phyloP scores from a whole-genome alignment of 2,797 vertebrate genomes.

The Enteromius fasciolatus region DNA sequence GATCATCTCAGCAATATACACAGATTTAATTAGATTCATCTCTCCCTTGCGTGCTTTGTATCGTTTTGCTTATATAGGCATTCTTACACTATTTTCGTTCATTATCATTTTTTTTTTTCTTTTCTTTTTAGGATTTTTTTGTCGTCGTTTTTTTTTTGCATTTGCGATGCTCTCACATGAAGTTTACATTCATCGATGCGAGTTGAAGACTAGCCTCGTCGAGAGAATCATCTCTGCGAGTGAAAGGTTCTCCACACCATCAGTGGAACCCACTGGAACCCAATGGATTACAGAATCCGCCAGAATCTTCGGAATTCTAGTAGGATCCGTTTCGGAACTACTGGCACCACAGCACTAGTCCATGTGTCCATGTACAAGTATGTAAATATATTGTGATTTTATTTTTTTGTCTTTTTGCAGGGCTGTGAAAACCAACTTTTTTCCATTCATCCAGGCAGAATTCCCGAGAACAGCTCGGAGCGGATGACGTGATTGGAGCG shows the following conservation, averaged over 20 bases:
- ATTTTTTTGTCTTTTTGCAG: conserved; percentile 21
- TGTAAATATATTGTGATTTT: conserved; percentile 32
- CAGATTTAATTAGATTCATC: conserved; percentile 33
- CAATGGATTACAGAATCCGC: conserved; percentile 24
- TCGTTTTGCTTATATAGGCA: conserved; percentile 40
- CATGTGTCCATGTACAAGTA: conserved; percentile 52
- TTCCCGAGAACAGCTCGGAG: background rate
- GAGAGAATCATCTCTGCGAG: conserved; percentile 31
- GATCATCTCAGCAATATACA: conserved; percentile 58
- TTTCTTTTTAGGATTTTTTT: background rate
- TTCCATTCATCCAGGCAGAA: conserved; percentile 42
- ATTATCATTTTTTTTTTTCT: background rate
- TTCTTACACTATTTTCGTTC: conserved; percentile 38
- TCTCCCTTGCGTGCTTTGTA: conserved; percentile 35
- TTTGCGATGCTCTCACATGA: conserved; percentile 46
- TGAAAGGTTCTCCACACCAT: conserved; percentile 34
- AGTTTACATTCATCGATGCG: conserved; percentile 56
- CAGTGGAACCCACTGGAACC: conserved; percentile 37
- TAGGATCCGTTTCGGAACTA: conserved; percentile 21
- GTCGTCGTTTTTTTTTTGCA: background rate
- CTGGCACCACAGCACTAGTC: conserved; percentile 56
- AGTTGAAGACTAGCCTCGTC: conserved; percentile 41
- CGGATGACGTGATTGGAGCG: conserved; percentile 23
- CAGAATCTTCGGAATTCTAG: conserved; percentile 33
- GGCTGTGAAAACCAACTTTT: conserved; percentile 27